Conservation (phyloP, 1,140 invertebrate genomes). For the Drosophila suzukii region DNA sequence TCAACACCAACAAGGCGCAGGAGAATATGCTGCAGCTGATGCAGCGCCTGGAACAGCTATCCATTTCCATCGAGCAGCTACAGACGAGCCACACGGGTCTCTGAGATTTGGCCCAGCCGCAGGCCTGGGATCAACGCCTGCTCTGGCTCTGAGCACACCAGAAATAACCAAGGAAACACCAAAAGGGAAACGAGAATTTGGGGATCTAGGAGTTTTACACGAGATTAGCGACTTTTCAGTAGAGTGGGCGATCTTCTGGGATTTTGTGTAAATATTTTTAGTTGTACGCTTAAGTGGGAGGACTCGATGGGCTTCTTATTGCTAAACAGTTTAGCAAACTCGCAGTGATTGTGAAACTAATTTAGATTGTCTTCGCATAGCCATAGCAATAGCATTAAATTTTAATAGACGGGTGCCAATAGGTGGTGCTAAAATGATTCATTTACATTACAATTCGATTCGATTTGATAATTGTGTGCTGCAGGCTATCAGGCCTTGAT, state of each 20-base stretch:
- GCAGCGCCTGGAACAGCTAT: constrained; percentile 92
- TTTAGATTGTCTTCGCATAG: constrained; percentile 55
- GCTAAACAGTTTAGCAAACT: constrained; percentile 41
- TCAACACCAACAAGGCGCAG: constrained; percentile 85
- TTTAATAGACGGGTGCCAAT: constrained; percentile 39
- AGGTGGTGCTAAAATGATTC: constrained; percentile 28
- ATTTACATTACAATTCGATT: constrained; percentile 17
- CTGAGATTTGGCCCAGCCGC: constrained; percentile 72
- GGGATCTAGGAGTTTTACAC: constrained; percentile 35
- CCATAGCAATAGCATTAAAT: constrained; percentile 48
- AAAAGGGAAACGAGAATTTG: background rate
- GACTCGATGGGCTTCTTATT: constrained; percentile 65
- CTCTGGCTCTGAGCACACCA: constrained; percentile 61
- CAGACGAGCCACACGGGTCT: constrained; percentile 87
- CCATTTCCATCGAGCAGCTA: constrained; percentile 92
- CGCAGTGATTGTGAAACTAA: constrained; percentile 56
- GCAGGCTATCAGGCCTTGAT: constrained; percentile 47
- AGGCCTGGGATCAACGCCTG: constrained; percentile 56
- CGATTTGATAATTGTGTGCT: constrained; percentile 37
- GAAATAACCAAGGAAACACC: background rate
- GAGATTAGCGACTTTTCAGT: constrained; percentile 34
- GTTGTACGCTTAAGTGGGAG: constrained; percentile 52
- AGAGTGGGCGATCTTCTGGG: constrained; percentile 3
- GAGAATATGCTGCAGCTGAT: constrained; percentile 93
- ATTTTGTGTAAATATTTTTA: constrained; percentile 70